phyloP scores from a whole-genome alignment of 2,888 invertebrate species.

The Limnephilus rhombicus region DNA sequence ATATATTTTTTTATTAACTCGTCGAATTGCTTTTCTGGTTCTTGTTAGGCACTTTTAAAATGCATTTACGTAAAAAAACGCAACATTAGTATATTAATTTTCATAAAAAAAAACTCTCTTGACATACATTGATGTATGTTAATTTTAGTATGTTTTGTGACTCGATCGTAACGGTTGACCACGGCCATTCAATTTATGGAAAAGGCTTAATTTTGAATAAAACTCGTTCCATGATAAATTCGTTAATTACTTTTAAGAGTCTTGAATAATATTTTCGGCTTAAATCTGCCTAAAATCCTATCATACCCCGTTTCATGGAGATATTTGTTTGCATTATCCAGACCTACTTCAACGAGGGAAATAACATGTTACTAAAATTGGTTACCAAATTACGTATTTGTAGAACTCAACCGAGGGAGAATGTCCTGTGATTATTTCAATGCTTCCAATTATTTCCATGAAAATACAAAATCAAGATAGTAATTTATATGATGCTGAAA shows the following conservation, averaged over 20 bases:
- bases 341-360: neutral
- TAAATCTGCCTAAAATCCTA: neutral
- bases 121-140: neutral
- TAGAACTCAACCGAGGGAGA: neutral
- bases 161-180: neutral
- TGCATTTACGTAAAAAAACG: neutral
- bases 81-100: neutral
- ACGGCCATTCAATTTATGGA: neutral
- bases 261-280: neutral
- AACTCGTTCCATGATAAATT: neutral
- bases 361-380: neutral
- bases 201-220: neutral
- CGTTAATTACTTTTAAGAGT: neutral
- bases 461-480: neutral
- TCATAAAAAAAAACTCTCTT: neutral
- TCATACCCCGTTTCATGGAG: neutral
- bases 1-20: neutral
- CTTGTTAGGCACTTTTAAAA: neutral
- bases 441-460: neutral
- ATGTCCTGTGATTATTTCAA: neutral
- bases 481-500: neutral
- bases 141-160: neutral
- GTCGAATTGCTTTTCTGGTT: neutral
- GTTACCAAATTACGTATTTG: neutral
- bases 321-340: neutral